Evolutionary conservation across 1,140 invertebrate species (phyloP).

Genomic region (Heliconius nattereri): DNA sequence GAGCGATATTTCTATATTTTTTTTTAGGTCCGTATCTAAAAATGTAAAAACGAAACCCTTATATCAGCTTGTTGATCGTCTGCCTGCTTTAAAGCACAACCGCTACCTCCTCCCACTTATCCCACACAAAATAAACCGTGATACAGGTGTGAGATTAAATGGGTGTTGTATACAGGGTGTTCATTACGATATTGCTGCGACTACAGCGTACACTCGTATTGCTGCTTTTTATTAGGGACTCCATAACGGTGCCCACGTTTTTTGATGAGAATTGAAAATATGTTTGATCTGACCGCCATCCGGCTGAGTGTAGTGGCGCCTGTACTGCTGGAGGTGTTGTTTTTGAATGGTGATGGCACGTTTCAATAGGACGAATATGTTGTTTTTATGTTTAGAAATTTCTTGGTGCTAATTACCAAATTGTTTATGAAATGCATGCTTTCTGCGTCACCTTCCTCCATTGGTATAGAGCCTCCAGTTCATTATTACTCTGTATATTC

Average conservation of each 20-base stretch:
- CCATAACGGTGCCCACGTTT: slow-evolving; percentile 68
- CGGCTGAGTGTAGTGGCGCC: slow-evolving; percentile 44
- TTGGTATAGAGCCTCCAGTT: no score
- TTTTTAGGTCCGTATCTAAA: no score
- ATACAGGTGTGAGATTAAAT: slow-evolving; percentile 80
- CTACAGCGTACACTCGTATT: slow-evolving; percentile 62
- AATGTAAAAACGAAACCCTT: no score
- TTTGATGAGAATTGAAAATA: slow-evolving; percentile 78
- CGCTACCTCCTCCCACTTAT: not conserved
- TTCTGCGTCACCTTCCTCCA: no score
- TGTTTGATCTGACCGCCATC: slow-evolving; percentile 62
- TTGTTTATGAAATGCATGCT: no score
- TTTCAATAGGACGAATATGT: no score
- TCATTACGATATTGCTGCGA: slow-evolving; percentile 77
- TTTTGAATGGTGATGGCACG: not conserved
- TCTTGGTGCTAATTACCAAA: no score
- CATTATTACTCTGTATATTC: no score
- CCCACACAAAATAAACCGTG: slow-evolving; percentile 55
- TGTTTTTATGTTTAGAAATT: no score
- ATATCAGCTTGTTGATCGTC: no score
- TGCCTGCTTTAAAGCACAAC: not conserved
- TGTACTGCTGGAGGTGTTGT: slow-evolving; percentile 10
- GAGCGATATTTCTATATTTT: no score
- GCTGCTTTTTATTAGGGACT: slow-evolving; percentile 72
- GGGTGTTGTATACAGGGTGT: slow-evolving; percentile 74